Evolutionary conservation across 2,888 invertebrate genomes (phyloP), one percentile per base, ranked within the genome.

Genomic region (Lucinisca nassula): DNA sequence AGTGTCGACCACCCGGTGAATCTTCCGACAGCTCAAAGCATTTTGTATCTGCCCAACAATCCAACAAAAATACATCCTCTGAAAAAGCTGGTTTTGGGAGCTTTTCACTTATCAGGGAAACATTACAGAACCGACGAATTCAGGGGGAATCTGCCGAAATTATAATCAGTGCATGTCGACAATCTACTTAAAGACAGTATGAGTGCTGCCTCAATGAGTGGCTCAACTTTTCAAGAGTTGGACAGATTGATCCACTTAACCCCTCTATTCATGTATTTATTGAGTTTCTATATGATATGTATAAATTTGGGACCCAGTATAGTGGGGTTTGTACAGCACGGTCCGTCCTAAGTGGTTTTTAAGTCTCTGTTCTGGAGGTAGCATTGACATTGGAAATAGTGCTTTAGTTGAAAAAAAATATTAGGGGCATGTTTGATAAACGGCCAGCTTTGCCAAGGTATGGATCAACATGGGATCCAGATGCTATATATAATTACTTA

Each of bases 91-190:
- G 38, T 30, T n/a, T 38, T 84, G 27, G 74, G 74, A 40, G 78
- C 49, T 84, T 84, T 84, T 84, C 35, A 58, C 30, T 37, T 84
- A 58, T 79, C 79, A 14, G 79, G 84, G 27, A 79, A 58, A 24
- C 49, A 38, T 32, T 84, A n/a, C 27, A n/a, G 24, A 2, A 21
- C 21, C 38, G 74, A 67, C 27, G 37, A 12, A 61, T 84, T 8
- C 27, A 2, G 38, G 37, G 27, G 14, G 61, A 37, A 21, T 37
- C 84, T 27, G 35, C 61, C 37, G 35, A 73, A 1, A 79, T 84
- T 40, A 84, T 84, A 12, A 10, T 79, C 2, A 27, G n/a, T 4
- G 58, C 76, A 24, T 84, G 80, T 79, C 45, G 80, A 37, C 27
- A 6, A n/a, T 61, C 84, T 4, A 80, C 84, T 1, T 32, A 38